Evolutionary conservation across 2,888 invertebrate species (phyloP).

Genomic region (Lasiommata megera): DNA sequence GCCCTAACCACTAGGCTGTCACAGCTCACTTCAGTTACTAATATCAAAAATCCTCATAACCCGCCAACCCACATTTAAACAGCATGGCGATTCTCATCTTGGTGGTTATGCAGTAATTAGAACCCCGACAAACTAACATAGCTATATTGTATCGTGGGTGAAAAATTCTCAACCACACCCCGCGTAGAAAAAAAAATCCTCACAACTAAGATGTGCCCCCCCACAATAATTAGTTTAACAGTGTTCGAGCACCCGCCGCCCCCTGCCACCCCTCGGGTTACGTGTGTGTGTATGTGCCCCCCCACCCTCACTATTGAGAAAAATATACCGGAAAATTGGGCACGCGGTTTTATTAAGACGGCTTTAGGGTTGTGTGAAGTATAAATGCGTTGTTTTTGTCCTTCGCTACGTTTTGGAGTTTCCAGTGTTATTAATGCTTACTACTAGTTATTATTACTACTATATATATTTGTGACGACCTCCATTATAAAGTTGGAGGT

Average conservation of each 20-base stretch:
- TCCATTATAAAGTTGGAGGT: too few species aligned
- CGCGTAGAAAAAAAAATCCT: constrained; percentile 29
- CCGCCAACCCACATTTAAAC: too few species aligned
- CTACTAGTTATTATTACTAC: too few species aligned
- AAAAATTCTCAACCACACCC: neutral
- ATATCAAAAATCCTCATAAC: too few species aligned
- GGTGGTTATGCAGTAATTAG: too few species aligned
- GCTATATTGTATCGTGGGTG: neutral
- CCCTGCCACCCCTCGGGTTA: constrained; percentile 29
- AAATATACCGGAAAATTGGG: constrained; percentile 35
- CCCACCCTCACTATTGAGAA: constrained; percentile 30
- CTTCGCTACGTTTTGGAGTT: neutral
- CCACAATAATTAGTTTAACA: constrained; percentile 54
- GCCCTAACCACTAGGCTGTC: too few species aligned
- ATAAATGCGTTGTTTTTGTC: neutral
- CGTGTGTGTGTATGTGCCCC: constrained; percentile 26
- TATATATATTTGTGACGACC: too few species aligned
- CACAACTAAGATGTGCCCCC: constrained; percentile 27
- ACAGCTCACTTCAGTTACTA: too few species aligned
- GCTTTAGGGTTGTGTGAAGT: constrained; percentile 17
- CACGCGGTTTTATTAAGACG: constrained; percentile 25
- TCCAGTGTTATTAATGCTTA: too few species aligned
- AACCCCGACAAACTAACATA: too few species aligned
- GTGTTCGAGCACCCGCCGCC: constrained; percentile 53
- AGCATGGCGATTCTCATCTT: too few species aligned